Conservation (phyloP, 2,888 invertebrate species). For the Nymphalis c-album region DNA sequence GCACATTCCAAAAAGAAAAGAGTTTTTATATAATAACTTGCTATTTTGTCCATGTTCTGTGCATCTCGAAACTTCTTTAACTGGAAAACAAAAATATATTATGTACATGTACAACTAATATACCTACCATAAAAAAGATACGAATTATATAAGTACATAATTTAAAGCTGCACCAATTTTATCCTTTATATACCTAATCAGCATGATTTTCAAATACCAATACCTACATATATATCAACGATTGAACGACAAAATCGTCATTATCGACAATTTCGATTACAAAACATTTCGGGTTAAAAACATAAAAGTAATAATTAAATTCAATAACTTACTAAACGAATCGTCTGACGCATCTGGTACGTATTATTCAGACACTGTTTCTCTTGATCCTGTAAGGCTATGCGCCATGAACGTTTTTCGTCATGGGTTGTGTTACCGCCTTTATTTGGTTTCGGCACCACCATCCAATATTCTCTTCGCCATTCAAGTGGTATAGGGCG, state of each 20-base stretch:
- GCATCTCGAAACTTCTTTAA: slow-evolving; percentile 78
- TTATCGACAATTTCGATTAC: too few species aligned
- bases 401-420: slow-evolving; percentile 70
- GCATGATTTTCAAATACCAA: too few species aligned
- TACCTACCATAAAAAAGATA: background rate
- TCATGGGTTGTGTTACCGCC: slow-evolving; percentile 40
- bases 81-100: slow-evolving; percentile 46
- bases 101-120: background rate
- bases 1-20: slow-evolving; percentile 69
- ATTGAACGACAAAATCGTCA: too few species aligned
- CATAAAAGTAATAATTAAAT: background rate
- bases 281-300: background rate
- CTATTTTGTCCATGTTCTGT: slow-evolving; percentile 64
- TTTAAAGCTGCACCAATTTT: too few species aligned
- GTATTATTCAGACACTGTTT: slow-evolving; percentile 64
- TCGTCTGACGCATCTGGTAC: slow-evolving; percentile 60
- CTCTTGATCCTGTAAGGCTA: slow-evolving; percentile 80
- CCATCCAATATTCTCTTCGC: slow-evolving; percentile 64
- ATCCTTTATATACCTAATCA: too few species aligned
- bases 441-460: slow-evolving; percentile 74
- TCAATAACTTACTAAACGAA: slow-evolving; percentile 62
- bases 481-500: slow-evolving; percentile 51
- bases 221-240: too few species aligned
- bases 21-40: slow-evolving; percentile 82
- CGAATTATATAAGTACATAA: too few species aligned